A percentile compares a stretch with the other conserved stretches of the same genome.
Evolutionary conservation across 1,140 invertebrate genomes (phyloP).

Genomic region (Frieseomelitta varia): DNA sequence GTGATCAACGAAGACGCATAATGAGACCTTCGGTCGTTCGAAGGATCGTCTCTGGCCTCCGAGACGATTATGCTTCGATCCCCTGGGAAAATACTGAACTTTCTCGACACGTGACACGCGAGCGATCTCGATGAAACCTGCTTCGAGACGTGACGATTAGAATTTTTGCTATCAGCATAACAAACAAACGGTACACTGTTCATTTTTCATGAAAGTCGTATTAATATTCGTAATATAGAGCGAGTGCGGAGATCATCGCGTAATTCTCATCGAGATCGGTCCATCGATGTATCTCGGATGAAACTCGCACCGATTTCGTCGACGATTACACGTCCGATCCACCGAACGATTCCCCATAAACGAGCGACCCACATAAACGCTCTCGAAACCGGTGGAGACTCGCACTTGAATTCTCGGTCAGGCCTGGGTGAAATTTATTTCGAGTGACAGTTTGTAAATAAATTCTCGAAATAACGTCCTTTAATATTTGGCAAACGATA

Average conservation of each 20-base stretch:
- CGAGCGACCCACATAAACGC: conserved; percentile 24
- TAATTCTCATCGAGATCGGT: background rate
- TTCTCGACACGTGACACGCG: background rate
- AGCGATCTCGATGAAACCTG: background rate
- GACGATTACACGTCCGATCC: background rate
- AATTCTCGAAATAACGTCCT: no score
- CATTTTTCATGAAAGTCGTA: no score
- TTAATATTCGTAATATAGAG: no score
- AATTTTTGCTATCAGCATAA: no score
- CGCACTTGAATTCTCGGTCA: background rate
- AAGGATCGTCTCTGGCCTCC: background rate
- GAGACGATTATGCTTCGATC: background rate
- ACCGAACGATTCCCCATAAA: background rate
- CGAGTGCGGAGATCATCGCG: background rate
- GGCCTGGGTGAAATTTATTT: no score
- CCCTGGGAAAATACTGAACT: background rate
- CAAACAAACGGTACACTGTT: no score
- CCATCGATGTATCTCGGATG: background rate
- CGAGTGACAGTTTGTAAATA: no score
- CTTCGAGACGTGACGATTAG: background rate
- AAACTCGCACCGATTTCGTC: conserved; percentile 2
- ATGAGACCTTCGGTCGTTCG: conserved; percentile 5
- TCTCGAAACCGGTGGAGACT: background rate
- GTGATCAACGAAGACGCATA: background rate
- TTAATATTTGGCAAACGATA: no score